Conservation (phyloP, 1,140 invertebrate genomes). For the Drosophila cardini region DNA sequence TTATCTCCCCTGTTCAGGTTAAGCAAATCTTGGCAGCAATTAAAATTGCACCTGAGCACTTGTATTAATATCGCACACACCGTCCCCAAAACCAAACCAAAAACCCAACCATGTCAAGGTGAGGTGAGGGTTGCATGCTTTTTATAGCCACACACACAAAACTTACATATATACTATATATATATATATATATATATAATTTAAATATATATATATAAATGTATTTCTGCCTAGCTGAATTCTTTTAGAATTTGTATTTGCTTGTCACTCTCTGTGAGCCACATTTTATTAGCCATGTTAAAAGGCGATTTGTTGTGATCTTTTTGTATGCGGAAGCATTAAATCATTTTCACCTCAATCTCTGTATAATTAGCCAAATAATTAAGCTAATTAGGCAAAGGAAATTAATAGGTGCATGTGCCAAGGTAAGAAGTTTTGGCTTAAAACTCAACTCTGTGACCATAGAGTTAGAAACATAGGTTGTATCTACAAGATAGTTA, state of each 20-base stretch:
- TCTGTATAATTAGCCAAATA: conserved; percentile 22
- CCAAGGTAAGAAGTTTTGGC: too few species aligned
- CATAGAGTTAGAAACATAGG: too few species aligned
- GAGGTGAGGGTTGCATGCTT: conserved; percentile 77
- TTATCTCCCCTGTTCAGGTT: conserved; percentile 31
- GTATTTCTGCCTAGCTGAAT: not conserved
- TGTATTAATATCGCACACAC: conserved; percentile 60
- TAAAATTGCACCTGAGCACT: conserved; percentile 79
- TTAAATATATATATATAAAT: conserved; percentile 15
- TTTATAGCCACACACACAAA: conserved; percentile 53
- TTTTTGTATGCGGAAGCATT: not conserved
- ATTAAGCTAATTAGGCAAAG: conserved; percentile 21
- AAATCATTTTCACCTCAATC: not conserved
- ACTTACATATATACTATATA: not conserved
- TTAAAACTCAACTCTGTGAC: too few species aligned
- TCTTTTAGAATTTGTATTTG: conserved; percentile 2
- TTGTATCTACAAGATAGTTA: too few species aligned
- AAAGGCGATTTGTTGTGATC: conserved; percentile 56
- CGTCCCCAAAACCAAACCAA: conserved; percentile 28
- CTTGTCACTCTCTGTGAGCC: conserved; percentile 17
- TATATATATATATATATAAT: not conserved
- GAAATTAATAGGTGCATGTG: conserved; percentile 11
- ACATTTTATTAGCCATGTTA: conserved; percentile 35
- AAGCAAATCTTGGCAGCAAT: conserved; percentile 79
- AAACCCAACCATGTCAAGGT: conserved; percentile 70